Conservation (phyloP, 2,888 invertebrate genomes). For the Helleia helle region DNA sequence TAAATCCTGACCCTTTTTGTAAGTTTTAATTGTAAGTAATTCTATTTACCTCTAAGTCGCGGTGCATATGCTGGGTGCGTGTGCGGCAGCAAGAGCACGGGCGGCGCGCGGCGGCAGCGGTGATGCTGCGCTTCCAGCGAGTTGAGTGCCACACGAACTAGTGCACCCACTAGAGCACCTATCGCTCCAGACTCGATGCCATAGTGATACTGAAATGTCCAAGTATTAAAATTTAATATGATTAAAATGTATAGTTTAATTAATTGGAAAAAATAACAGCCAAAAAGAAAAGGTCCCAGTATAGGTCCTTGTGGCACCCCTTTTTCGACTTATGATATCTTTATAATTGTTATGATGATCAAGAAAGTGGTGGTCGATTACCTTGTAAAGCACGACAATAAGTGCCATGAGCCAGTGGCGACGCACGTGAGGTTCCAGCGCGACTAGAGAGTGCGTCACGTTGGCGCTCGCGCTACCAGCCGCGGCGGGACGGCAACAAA, state of each 20-base stretch:
- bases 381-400: slow-evolving; percentile 96
- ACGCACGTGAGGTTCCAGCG: slow-evolving; percentile 88
- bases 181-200: slow-evolving; percentile 74
- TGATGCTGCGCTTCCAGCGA: slow-evolving; percentile 94
- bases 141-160: slow-evolving; percentile 92
- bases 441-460: slow-evolving; percentile 84
- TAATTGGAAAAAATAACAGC: too few species aligned
- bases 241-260: too few species aligned
- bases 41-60: too few species aligned
- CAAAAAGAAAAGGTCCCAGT: neutral
- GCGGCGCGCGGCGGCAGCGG: slow-evolving; percentile 88
- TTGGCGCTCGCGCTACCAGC: slow-evolving; percentile 12
- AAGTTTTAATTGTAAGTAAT: too few species aligned
- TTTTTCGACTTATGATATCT: too few species aligned
- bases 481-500: slow-evolving; percentile 36
- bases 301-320: neutral
- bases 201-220: slow-evolving; percentile 86
- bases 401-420: slow-evolving; percentile 95
- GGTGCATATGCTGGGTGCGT: too few species aligned
- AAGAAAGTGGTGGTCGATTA: too few species aligned
- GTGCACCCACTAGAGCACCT: slow-evolving; percentile 81
- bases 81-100: slow-evolving; percentile 83
- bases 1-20: too few species aligned
- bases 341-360: too few species aligned
- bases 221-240: too few species aligned